Conservation (phyloP, 2,797 vertebrate species). For the Gadopsis bispinosus region DNA sequence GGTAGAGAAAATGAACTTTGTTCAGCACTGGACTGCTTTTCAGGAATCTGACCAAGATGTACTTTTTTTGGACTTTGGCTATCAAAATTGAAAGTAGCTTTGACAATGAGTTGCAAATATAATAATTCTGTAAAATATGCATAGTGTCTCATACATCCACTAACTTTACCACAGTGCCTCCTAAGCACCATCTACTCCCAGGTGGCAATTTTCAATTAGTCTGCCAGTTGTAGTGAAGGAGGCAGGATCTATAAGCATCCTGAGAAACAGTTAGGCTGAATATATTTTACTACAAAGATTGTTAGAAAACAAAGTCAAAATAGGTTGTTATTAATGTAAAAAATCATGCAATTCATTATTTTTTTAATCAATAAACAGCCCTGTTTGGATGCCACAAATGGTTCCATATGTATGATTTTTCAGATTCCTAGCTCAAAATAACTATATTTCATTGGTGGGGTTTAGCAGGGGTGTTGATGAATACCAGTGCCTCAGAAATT, state of each 20-base stretch:
- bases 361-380: background rate
- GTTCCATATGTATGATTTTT: background rate
- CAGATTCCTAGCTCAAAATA: background rate
- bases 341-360: background rate
- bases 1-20: constrained; percentile 8
- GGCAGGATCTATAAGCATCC: constrained; percentile 13
- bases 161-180: background rate
- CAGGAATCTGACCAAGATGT: constrained; percentile 6
- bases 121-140: background rate
- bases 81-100: background rate
- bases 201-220: background rate
- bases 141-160: background rate
- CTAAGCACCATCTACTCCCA: background rate
- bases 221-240: background rate
- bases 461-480: background rate
- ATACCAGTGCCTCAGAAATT: background rate
- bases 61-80: background rate
- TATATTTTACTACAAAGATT: background rate
- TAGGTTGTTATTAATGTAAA: background rate
- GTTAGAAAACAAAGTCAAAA: background rate
- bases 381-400: background rate
- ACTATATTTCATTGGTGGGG: background rate
- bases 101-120: background rate
- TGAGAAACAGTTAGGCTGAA: background rate
- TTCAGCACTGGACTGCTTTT: constrained; percentile 14